Evolutionary conservation across 2,888 invertebrate species (phyloP).

Genomic region (Metellina segmentata): DNA sequence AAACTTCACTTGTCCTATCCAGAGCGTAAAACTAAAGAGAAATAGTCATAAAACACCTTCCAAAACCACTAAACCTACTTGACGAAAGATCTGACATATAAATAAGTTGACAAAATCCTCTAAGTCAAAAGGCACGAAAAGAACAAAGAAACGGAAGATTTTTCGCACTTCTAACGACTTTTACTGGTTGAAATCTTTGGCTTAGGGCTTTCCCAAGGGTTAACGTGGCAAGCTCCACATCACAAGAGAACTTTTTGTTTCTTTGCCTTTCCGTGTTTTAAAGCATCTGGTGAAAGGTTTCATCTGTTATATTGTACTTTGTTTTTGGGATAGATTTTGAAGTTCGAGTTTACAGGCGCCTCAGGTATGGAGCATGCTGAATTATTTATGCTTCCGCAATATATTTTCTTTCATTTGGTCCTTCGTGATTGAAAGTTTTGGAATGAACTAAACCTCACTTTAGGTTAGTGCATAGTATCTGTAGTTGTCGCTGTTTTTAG

Average conservation of each 20-base stretch:
- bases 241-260: background rate
- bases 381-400: conserved; percentile 14
- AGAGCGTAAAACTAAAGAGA: too few relatives aligned
- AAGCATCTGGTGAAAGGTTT: conserved; percentile 12
- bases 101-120: conserved; percentile 7
- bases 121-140: background rate
- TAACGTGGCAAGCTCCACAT: background rate
- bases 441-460: background rate
- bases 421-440: conserved; percentile 23
- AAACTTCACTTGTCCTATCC: too few relatives aligned
- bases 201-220: conserved; percentile 4
- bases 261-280: background rate
- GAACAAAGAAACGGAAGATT: background rate
- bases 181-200: conserved; percentile 16
- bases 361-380: background rate
- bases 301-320: conserved; percentile 20
- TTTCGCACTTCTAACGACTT: conserved; percentile 4
- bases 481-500: too few relatives aligned
- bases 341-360: conserved; percentile 1
- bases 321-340: conserved; percentile 11
- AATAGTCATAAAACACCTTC: too few relatives aligned
- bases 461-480: background rate
- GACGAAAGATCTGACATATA: background rate
- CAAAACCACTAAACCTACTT: background rate
- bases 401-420: background rate